phyloP scores from a whole-genome alignment of 1,140 invertebrate species.

The Apis cerana region DNA sequence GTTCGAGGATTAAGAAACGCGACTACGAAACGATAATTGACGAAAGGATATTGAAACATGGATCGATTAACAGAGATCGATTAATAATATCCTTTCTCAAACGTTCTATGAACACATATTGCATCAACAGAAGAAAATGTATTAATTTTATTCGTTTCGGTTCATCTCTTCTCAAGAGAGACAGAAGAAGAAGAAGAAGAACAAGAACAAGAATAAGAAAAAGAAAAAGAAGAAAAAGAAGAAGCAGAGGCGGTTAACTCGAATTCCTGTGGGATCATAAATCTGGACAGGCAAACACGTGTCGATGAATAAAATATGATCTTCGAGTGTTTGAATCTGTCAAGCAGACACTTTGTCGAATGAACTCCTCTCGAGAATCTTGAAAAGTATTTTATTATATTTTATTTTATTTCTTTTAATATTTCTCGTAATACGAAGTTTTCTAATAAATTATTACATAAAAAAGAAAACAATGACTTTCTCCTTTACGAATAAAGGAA shows the following conservation, averaged over 20 bases:
- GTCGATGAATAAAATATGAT: conserved; percentile 12
- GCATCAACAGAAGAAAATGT: no score
- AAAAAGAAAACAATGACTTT: no score
- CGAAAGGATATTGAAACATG: background rate
- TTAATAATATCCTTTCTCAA: background rate
- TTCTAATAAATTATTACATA: background rate
- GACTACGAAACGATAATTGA: background rate
- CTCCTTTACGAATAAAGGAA: no score
- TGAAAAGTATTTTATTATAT: conserved; percentile 19
- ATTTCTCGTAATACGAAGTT: no score
- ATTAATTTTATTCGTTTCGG: background rate
- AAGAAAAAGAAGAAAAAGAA: background rate
- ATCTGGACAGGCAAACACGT: background rate
- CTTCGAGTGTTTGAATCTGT: conserved; percentile 16
- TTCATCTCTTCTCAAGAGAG: no score
- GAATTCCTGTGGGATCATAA: background rate
- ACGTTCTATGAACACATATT: background rate
- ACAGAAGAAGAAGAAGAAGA: background rate
- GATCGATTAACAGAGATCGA: background rate
- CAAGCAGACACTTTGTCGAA: conserved; percentile 6
- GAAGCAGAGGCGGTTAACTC: conserved; percentile 15
- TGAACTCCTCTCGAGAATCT: background rate
- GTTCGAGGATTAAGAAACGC: no score
- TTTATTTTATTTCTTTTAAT: no score
- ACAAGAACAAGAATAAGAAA: background rate